Conservation (phyloP, 1,140 invertebrate species). For the Venturia canescens region DNA sequence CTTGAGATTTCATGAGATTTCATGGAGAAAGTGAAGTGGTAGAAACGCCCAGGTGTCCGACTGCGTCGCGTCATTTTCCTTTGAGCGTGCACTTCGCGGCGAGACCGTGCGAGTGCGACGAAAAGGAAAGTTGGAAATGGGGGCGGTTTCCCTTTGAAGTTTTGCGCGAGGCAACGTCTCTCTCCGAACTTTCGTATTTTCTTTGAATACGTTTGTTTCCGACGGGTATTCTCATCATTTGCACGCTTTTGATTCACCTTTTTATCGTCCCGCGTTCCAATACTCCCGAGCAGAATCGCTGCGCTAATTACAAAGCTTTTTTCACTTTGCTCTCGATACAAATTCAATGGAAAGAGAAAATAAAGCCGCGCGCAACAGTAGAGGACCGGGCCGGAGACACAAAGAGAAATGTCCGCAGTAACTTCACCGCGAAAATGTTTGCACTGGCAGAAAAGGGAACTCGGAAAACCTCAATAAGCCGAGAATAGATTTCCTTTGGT, state of each 20-base stretch:
- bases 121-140: slow-evolving; percentile 26
- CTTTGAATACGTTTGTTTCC: not conserved
- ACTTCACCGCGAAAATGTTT: not conserved
- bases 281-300: not conserved
- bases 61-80: not conserved
- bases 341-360: not conserved
- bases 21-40: too few species aligned
- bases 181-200: not conserved
- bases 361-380: not conserved
- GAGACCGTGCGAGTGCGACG: slow-evolving; percentile 34
- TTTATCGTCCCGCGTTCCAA: not conserved
- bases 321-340: not conserved
- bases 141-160: not conserved
- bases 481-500: slow-evolving; percentile 1
- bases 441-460: not conserved
- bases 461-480: not conserved
- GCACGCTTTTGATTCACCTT: not conserved
- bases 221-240: not conserved
- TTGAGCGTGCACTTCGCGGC: not conserved
- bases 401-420: not conserved
- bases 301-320: not conserved
- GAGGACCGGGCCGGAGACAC: not conserved
- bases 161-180: not conserved
- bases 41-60: not conserved
- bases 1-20: too few species aligned